phyloP scores from a whole-genome alignment of 2,888 invertebrate genomes.

The Furcula furcula region DNA sequence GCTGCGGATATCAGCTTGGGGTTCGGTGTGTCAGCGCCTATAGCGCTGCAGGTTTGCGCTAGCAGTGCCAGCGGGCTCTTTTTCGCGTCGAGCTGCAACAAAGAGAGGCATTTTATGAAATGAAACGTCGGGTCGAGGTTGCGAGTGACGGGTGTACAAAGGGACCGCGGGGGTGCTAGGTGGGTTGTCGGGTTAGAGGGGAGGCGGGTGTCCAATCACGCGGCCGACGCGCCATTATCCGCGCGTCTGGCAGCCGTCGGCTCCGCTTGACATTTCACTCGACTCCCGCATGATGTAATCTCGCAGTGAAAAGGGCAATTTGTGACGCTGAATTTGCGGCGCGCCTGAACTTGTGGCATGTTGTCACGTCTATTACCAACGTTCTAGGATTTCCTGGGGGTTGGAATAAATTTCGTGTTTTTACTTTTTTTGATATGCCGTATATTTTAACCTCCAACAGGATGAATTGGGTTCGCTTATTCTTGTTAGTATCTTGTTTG shows the following conservation, averaged over 20 bases:
- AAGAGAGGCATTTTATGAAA: slow-evolving; percentile 74
- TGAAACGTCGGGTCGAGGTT: slow-evolving; percentile 76
- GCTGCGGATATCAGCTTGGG: slow-evolving; percentile 88
- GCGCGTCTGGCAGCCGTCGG: slow-evolving; percentile 81
- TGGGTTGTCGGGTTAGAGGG: slow-evolving; percentile 42
- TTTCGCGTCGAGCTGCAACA: slow-evolving; percentile 97
- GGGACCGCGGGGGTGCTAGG: slow-evolving; percentile 59
- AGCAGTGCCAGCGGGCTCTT: slow-evolving; percentile 97
- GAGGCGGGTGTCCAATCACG: slow-evolving; percentile 77
- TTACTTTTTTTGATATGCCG: slow-evolving; percentile 17
- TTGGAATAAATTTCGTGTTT: slow-evolving; percentile 36
- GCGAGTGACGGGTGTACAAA: slow-evolving; percentile 77
- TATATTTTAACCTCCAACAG: slow-evolving; percentile 30
- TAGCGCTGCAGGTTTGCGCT: slow-evolving; percentile 98
- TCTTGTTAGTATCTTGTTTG: slow-evolving; percentile 34
- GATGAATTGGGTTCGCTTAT: slow-evolving; percentile 14
- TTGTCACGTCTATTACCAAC: slow-evolving; percentile 69
- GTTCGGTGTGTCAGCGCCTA: slow-evolving; percentile 93
- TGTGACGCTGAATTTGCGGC: slow-evolving; percentile 81
- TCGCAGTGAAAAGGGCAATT: slow-evolving; percentile 82
- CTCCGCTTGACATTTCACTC: slow-evolving; percentile 82
- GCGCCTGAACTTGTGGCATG: slow-evolving; percentile 72
- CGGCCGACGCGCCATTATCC: slow-evolving; percentile 82
- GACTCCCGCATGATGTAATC: slow-evolving; percentile 82
- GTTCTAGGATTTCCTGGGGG: slow-evolving; percentile 29